phyloP scores from a whole-genome alignment of 2,888 invertebrate species.

The Agriotes lineatus region DNA sequence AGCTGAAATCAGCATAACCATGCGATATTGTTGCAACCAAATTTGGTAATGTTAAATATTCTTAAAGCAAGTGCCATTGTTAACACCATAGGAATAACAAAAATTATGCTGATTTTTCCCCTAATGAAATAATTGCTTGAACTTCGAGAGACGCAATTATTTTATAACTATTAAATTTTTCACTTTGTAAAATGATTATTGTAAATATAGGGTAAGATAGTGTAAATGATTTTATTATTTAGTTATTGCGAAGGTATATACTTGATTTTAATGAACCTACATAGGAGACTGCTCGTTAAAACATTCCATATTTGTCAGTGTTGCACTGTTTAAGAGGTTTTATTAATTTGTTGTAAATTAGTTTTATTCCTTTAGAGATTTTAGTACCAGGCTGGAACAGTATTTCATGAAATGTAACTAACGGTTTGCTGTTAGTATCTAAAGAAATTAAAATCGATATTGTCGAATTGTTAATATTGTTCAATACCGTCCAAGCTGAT shows the following conservation, averaged over 20 bases:
- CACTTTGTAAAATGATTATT: conserved; percentile 55
- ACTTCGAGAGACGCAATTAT: conserved; percentile 12
- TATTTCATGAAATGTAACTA: conserved; percentile 16
- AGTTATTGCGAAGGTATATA: conserved; percentile 24
- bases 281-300: conserved; percentile 54
- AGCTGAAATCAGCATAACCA: conserved; percentile 41
- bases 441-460: conserved; percentile 1
- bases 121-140: conserved; percentile 16
- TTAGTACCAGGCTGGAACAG: conserved; percentile 6
- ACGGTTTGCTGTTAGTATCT: not conserved
- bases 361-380: conserved; percentile 28
- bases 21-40: conserved; percentile 5
- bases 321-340: conserved; percentile 32
- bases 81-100: conserved; percentile 23
- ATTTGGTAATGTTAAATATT: not conserved
- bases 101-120: conserved; percentile 35
- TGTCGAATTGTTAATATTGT: conserved; percentile 18
- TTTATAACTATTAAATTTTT: conserved; percentile 40
- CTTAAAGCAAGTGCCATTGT: conserved; percentile 41
- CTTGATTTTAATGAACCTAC: conserved; percentile 43
- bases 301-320: conserved; percentile 51
- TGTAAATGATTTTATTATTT: conserved; percentile 45
- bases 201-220: conserved; percentile 60
- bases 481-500: conserved; percentile 37
- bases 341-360: conserved; percentile 36